Evolutionary conservation across 2,797 vertebrate species (phyloP).

Genomic region (Acrocephalus scirpaceus): DNA sequence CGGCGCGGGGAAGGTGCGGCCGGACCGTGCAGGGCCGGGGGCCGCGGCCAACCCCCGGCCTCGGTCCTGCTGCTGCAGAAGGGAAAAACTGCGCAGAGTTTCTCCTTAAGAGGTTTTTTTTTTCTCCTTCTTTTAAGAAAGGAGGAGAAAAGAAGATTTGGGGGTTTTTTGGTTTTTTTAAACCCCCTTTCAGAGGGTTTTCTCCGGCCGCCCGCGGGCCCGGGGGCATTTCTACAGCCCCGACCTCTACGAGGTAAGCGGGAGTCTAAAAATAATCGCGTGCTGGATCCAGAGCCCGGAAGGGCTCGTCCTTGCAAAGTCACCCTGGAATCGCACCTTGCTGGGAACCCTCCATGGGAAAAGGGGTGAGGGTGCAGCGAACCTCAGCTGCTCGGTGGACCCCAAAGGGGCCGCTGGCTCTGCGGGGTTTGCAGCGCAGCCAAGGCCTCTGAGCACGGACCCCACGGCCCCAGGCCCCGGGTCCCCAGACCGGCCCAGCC

Average conservation of each 20-base stretch:
- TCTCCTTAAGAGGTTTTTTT: background rate
- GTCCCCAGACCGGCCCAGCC: background rate
- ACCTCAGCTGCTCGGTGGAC: accelerated
- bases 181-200: background rate
- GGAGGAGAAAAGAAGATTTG: no score
- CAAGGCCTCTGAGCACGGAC: background rate
- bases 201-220: background rate
- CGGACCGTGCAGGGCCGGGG: background rate
- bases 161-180: no score
- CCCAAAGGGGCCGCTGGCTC: background rate
- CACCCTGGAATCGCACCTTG: background rate
- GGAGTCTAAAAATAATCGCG: slow-evolving; percentile 35
- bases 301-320: slow-evolving; percentile 19
- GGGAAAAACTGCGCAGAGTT: background rate
- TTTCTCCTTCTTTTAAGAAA: background rate
- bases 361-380: background rate
- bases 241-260: background rate
- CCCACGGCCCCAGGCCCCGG: background rate
- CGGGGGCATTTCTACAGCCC: background rate
- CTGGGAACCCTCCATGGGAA: background rate
- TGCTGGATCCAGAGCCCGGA: background rate
- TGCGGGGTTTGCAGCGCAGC: background rate
- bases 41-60: background rate
- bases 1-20: background rate
- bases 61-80: background rate